Conservation (phyloP, 2,888 invertebrate genomes). For the Pristionchus fissidentatus region DNA sequence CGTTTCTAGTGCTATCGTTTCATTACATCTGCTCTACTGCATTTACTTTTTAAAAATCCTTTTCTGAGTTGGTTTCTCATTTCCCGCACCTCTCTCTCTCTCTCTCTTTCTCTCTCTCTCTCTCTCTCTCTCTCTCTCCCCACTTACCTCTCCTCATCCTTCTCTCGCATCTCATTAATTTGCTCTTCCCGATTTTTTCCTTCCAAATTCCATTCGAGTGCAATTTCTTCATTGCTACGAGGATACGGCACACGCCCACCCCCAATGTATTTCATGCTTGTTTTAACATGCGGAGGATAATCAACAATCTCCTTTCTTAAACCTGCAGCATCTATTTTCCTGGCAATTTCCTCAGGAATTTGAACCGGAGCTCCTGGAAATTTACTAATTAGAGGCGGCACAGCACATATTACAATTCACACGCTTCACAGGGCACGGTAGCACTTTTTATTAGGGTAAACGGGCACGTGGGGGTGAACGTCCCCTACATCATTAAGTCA, state of each 20-base stretch:
- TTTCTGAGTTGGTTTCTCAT: background rate
- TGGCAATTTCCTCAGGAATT: too few relatives aligned
- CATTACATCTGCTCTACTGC: background rate
- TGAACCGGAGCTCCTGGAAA: too few relatives aligned
- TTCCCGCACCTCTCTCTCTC: background rate
- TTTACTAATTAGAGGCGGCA: too few relatives aligned
- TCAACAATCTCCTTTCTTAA: background rate
- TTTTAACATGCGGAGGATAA: too few relatives aligned
- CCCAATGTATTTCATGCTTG: too few relatives aligned
- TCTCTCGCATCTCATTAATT: background rate
- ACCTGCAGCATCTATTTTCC: background rate
- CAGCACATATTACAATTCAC: too few relatives aligned
- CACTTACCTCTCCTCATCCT: background rate
- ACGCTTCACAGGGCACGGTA: too few relatives aligned
- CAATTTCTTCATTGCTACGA: too few relatives aligned
- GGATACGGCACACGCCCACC: too few relatives aligned
- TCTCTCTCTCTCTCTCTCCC: background rate
- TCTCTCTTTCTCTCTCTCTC: background rate
- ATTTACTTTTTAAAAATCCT: background rate
- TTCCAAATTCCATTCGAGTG: background rate
- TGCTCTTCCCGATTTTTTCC: background rate
- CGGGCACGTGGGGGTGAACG: too few relatives aligned
- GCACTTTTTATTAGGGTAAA: too few relatives aligned
- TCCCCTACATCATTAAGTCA: too few relatives aligned
- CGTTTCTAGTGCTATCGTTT: background rate